A percentile compares a stretch with the other conserved stretches of the same genome.
Evolutionary conservation across 2,797 vertebrate genomes (phyloP).

Genomic region (Onychomys arenicola): DNA sequence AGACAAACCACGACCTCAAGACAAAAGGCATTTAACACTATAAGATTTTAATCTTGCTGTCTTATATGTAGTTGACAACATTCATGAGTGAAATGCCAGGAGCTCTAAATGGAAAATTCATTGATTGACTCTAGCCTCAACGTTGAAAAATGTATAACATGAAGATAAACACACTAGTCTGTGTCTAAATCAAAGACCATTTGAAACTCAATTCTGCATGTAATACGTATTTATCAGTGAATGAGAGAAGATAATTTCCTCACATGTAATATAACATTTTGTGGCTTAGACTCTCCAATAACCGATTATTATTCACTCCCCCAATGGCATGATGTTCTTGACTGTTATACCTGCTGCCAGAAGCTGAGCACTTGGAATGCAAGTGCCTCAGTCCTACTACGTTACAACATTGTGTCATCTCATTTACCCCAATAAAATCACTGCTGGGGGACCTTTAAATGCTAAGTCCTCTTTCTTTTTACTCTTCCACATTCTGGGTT

Average conservation of each 20-base stretch:
- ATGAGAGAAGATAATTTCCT: constrained; percentile 26
- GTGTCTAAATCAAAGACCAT: constrained; percentile 23
- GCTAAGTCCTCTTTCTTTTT: not conserved
- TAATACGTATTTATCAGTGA: not conserved
- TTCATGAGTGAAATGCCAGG: constrained; percentile 1
- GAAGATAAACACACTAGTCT: constrained; percentile 26
- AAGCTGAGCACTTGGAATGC: not conserved
- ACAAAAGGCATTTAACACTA: constrained; percentile 24
- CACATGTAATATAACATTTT: not conserved
- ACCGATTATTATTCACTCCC: not conserved
- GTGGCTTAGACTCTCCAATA: not conserved
- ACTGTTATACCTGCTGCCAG: not conserved
- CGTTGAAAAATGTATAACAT: constrained; percentile 59
- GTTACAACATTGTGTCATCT: not conserved
- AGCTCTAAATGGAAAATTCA: constrained; percentile 50
- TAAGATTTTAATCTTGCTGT: constrained; percentile 54
- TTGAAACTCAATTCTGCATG: constrained; percentile 34
- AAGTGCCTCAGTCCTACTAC: not conserved
- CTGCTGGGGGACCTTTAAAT: not conserved
- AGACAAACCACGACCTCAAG: constrained; percentile 39
- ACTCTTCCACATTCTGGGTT: not conserved
- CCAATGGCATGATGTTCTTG: not conserved
- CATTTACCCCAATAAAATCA: not conserved
- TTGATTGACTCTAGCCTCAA: constrained; percentile 64
- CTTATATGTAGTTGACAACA: not conserved